Base-by-base conservation (phyloP, 2,888 invertebrate genomes). In the Macrophya annulata region DNA sequence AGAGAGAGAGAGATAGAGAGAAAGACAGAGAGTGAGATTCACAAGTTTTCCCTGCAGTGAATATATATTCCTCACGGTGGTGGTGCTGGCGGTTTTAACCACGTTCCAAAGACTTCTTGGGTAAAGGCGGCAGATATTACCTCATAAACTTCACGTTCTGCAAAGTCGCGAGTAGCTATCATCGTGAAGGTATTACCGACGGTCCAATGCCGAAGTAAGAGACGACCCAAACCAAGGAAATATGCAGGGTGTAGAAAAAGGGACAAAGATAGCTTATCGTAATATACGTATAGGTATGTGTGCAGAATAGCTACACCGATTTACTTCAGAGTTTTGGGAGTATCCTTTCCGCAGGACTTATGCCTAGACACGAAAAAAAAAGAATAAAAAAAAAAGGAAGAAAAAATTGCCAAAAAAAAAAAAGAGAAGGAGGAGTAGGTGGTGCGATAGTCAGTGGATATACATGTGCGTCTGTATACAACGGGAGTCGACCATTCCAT, bases 51-150 rank as follows among this genome's bases (percentile, higher is more conserved):
- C 43, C 48, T 21, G 8, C 51, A 31, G 72, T n/a, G 40, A 72
- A 72, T 25, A 45, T 21, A 31, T 5, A 21, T 40, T 15, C 15
- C 4, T 17, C 12, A 40, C 4, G 43, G 6, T 51, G 48, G 10
- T 31, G 25, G 76, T 76, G 76, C 31, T 76, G 76, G 48, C 48
- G 48, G 76, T 79, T 79, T 59, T 31, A 79, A 79, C 79, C 37
- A 55, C 82, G 82, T 43, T 45, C 62, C 65, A 31, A 62, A 83
- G 71, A n/a, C n/a, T n/a, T 83, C 83, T 68, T 71, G 83, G 68
- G 55, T 68, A 81, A 83, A 45, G 68, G 68, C 83, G 65, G 83
- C 71, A 83, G 83, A 83, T 83, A 83, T 83, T 83, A 51, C 83
- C 83, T 83, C 83, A 71, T 71, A 83, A 31, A 83, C 83, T 83